phyloP scores from a whole-genome alignment of 1,140 invertebrate species.

The Calephelis virginiensis region DNA sequence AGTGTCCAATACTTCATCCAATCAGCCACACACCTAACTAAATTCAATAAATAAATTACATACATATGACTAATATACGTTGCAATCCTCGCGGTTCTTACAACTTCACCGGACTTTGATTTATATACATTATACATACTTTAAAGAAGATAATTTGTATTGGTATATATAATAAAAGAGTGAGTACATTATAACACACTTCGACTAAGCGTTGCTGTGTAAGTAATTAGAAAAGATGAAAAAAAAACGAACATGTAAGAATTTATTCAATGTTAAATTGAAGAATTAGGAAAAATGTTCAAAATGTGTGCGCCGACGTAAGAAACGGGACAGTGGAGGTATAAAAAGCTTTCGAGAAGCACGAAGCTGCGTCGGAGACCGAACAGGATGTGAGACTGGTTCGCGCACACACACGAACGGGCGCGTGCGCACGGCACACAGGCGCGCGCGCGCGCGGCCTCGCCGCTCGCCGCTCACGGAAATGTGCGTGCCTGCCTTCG shows the following conservation, averaged over 20 bases:
- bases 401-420: slow-evolving; percentile 51
- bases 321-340: slow-evolving; percentile 54
- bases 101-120: too few species aligned
- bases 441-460: slow-evolving; percentile 44
- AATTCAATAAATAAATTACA: too few species aligned
- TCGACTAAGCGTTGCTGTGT: too few species aligned
- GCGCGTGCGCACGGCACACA: slow-evolving; percentile 37
- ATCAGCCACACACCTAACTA: too few species aligned
- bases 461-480: slow-evolving; percentile 68
- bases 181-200: too few species aligned
- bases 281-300: slow-evolving; percentile 21
- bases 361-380: slow-evolving; percentile 63
- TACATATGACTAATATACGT: too few species aligned
- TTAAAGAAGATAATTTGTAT: too few species aligned
- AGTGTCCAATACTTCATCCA: too few species aligned
- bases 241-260: slow-evolving; percentile 24
- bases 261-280: neutral
- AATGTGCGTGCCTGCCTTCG: slow-evolving; percentile 65
- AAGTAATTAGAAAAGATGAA: too few species aligned
- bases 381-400: slow-evolving; percentile 78
- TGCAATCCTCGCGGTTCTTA: too few species aligned
- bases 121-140: too few species aligned
- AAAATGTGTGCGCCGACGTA: slow-evolving; percentile 21
- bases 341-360: slow-evolving; percentile 72
- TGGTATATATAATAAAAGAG: too few species aligned